Base-by-base conservation (phyloP, 1,140 invertebrate genomes). In the Aphaenogaster ashmeadi region DNA sequence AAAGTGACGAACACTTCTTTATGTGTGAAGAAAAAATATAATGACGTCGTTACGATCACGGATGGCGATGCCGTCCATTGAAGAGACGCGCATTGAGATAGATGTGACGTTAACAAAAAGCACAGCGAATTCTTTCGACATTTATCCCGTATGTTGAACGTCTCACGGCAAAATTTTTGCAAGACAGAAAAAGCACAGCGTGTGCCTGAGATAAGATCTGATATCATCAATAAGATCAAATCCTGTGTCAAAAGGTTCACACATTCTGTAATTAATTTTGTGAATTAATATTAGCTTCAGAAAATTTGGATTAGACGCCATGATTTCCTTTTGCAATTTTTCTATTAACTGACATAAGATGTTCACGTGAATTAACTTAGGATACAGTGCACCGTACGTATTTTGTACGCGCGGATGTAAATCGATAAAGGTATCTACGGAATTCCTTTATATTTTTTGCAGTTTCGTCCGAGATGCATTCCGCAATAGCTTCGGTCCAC, bases 1-100 rank as follows among this genome's bases (percentile, higher is more conserved):
- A 74, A 74, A 84, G 27, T 33, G 33, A 74, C 11, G 11, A 13
- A 21, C 21, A n/a, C 13, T 41, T 84, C 69, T 60, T 84, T 75
- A 84, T 62, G 41, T n/a, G 69, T 21, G 52, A 60, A 21, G 41
- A n/a, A 58, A 81, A 58, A 83, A 60, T 83, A 83, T 84, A 84
- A 84, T 60, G 54, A 84, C 52, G 54, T 84, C 54, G 41, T 60
- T 83, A 60, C 9, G 64, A 1, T 83, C 27, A 21, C 7, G 27
- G 38, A 50, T 36, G 6, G 33, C 18, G 33, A 56, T n/a, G 8
- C 27, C 69, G 13, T n/a, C 18, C 13, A 56, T 83, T 58, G 67
- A 83, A 58, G 21, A 27, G 38, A 33, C 3, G 5, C 38, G 27
- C 52, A 83, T 83, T 83, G 80, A 74, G 67, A 74, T 41, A 47